These are phyloP conservation scores for Lithophane ornitopus DNA, from an alignment of 2,888 invertebrate genomes.

Conservation along the genomic window DNA sequence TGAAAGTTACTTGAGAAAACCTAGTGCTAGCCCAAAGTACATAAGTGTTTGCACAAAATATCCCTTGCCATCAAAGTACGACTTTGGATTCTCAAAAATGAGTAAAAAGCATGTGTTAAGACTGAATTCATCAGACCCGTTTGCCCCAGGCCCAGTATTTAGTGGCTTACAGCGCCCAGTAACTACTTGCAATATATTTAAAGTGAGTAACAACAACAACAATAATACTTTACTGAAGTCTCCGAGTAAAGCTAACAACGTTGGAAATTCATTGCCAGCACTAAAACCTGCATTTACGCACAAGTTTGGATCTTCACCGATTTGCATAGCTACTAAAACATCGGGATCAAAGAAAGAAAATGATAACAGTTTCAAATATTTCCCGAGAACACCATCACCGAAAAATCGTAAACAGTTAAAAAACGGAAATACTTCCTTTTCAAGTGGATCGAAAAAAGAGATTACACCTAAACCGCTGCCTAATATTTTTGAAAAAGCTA, in stretches of 20 bases:
- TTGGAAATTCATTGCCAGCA: slow-evolving; percentile 81
- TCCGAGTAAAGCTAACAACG: slow-evolving; percentile 78
- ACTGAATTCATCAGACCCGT: slow-evolving; percentile 85
- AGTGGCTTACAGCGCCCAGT: slow-evolving; percentile 87
- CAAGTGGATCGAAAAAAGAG: slow-evolving; percentile 80
- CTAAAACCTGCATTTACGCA: slow-evolving; percentile 86
- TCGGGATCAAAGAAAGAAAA: slow-evolving; percentile 79
- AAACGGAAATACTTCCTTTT: slow-evolving; percentile 71
- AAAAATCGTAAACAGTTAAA: slow-evolving; percentile 81
- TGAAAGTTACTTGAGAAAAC: slow-evolving; percentile 84
- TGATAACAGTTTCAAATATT: slow-evolving; percentile 76
- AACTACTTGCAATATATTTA: slow-evolving; percentile 86
- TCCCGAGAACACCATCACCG: slow-evolving; percentile 80
- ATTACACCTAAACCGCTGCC: slow-evolving; percentile 79
- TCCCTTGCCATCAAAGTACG: slow-evolving; percentile 83
- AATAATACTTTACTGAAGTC: slow-evolving; percentile 86
- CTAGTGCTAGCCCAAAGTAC: slow-evolving; percentile 86
- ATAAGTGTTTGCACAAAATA: slow-evolving; percentile 86
- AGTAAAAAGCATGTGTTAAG: slow-evolving; percentile 82
- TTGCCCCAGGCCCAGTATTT: slow-evolving; percentile 89
- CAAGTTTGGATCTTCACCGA: slow-evolving; percentile 87
- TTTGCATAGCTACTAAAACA: slow-evolving; percentile 77
- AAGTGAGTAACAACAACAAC: slow-evolving; percentile 87
- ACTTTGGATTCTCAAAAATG: slow-evolving; percentile 84
- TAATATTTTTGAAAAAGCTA: slow-evolving; percentile 86